Percentiles rank a stretch among this genome's conserved stretches.
Evolutionary conservation across 2,797 vertebrate species (phyloP).

Genomic region (Pseudotriccus pelzelni): DNA sequence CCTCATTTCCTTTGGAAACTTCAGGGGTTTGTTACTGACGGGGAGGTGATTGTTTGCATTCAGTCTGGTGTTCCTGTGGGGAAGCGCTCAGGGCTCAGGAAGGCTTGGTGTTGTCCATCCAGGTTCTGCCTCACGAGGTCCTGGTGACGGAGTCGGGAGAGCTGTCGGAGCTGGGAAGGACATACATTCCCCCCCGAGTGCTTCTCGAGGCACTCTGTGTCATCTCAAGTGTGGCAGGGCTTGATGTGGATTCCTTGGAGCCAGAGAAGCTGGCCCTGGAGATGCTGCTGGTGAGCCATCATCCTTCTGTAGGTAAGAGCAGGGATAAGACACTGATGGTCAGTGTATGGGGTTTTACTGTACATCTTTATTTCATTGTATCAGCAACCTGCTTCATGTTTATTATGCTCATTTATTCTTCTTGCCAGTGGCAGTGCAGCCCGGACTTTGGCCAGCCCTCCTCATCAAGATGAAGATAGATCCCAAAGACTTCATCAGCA

Average conservation of each 20-base stretch:
- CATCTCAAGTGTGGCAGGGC: slow-evolving; percentile 83
- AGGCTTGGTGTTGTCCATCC: background rate
- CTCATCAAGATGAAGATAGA: slow-evolving; percentile 89
- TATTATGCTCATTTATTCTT: background rate
- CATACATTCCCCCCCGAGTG: slow-evolving; percentile 83
- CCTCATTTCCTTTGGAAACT: background rate
- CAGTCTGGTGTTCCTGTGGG: background rate
- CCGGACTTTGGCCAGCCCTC: slow-evolving; percentile 86
- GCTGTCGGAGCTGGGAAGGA: slow-evolving; percentile 84
- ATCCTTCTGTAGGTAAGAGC: slow-evolving; percentile 89
- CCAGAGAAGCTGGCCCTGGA: slow-evolving; percentile 88
- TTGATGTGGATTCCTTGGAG: slow-evolving; percentile 81
- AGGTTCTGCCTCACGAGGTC: slow-evolving; percentile 86
- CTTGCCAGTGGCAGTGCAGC: slow-evolving; percentile 80
- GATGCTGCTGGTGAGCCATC: slow-evolving; percentile 87
- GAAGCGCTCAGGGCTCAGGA: background rate
- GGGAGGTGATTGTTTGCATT: background rate
- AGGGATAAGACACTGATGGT: background rate
- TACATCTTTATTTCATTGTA: background rate
- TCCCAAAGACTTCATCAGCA: slow-evolving; percentile 85
- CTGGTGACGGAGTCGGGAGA: slow-evolving; percentile 87
- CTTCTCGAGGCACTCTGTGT: slow-evolving; percentile 86
- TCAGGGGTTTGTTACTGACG: background rate
- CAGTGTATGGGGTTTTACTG: background rate
- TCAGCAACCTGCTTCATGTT: background rate